phyloP scores from a whole-genome alignment of 2,888 invertebrate genomes.

The Vannuccia rotundouncinata region DNA sequence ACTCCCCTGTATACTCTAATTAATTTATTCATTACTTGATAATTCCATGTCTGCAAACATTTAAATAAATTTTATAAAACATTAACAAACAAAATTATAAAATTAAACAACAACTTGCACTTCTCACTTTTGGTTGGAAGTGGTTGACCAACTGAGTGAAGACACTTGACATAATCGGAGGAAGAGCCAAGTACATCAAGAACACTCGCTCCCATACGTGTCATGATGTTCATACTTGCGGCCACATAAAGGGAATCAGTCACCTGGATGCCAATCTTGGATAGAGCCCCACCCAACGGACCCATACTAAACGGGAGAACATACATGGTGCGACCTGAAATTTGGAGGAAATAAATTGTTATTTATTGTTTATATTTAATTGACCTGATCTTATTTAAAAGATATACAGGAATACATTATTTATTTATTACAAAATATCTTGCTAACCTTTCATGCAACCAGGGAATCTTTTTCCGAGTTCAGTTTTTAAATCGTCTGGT shows the following conservation, averaged over 20 bases:
- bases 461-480: constrained; percentile 42
- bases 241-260: constrained; percentile 46
- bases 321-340: constrained; percentile 44
- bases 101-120: too few species aligned
- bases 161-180: constrained; percentile 44
- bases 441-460: too few species aligned
- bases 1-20: too few species aligned
- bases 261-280: constrained; percentile 45
- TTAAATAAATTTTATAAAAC: too few species aligned
- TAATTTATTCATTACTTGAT: too few species aligned
- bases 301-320: constrained; percentile 47
- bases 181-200: constrained; percentile 44
- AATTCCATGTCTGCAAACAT: too few species aligned
- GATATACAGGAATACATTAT: neutral
- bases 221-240: constrained; percentile 45
- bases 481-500: constrained; percentile 41
- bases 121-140: too few species aligned
- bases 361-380: too few species aligned
- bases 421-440: too few species aligned
- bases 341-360: too few species aligned
- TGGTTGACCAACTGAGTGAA: constrained; percentile 44
- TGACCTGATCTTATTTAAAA: neutral
- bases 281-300: constrained; percentile 44
- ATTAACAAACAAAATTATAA: too few species aligned
- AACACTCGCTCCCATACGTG: constrained; percentile 42